Conservation (phyloP, 2,888 invertebrate genomes). For the Galeopsomyia nigrocyanea region DNA sequence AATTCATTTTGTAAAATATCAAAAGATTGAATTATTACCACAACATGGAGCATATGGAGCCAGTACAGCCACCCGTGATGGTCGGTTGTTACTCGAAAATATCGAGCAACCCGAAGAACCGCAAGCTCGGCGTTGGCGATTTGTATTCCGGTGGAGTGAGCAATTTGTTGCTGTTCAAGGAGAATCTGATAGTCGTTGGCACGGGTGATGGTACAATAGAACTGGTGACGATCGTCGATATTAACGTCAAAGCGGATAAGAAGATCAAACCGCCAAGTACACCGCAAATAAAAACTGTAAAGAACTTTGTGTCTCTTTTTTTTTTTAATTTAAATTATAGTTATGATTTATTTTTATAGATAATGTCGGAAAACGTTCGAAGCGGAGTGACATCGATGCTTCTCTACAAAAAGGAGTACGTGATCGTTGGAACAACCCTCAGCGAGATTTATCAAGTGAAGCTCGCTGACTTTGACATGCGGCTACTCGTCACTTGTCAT, state of each 20-base stretch:
- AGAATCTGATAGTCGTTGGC: constrained; percentile 72
- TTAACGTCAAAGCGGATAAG: constrained; percentile 45
- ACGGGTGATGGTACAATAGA: constrained; percentile 89
- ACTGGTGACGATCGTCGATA: constrained; percentile 71
- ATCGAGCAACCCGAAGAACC: constrained; percentile 71
- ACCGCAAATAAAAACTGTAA: constrained; percentile 69
- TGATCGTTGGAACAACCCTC: constrained; percentile 82
- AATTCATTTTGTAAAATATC: constrained; percentile 1
- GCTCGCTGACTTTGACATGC: constrained; percentile 76
- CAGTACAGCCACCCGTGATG: constrained; percentile 72
- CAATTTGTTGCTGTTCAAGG: constrained; percentile 71
- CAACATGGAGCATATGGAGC: constrained; percentile 71
- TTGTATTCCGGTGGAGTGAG: constrained; percentile 77
- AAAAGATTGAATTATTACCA: constrained; percentile 73
- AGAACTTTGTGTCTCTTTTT: too few relatives aligned
- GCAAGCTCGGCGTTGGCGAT: constrained; percentile 71
- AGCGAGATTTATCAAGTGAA: constrained; percentile 88
- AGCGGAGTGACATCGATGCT: constrained; percentile 84
- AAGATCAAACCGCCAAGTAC: constrained; percentile 68
- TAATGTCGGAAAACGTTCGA: constrained; percentile 74
- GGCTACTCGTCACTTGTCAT: constrained; percentile 86
- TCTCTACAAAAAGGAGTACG: constrained; percentile 72
- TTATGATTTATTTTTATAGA: constrained; percentile 50
- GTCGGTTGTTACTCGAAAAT: constrained; percentile 78
- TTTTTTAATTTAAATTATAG: too few relatives aligned